Conservation (phyloP, 2,113 vertebrate species). For the Vidua chalybeata region DNA sequence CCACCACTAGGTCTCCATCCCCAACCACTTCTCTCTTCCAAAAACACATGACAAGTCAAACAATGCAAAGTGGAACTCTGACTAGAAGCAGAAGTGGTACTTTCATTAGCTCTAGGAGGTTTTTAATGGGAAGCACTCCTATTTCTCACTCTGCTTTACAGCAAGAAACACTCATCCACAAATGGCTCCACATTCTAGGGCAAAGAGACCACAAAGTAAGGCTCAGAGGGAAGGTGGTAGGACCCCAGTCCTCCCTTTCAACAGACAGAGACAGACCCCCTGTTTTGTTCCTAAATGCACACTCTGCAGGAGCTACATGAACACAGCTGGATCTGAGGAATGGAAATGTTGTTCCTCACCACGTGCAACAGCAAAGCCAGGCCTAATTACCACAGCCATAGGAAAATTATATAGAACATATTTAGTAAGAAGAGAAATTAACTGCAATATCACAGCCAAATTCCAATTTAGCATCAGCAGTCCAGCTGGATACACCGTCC, state of each 20-base stretch:
- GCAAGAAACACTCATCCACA: neutral
- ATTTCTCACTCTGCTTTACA: neutral
- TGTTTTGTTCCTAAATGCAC: neutral
- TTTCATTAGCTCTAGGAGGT: neutral
- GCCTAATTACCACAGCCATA: neutral
- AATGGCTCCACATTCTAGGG: accelerated
- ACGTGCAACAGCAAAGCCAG: neutral
- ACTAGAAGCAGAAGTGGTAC: neutral
- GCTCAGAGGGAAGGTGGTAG: neutral
- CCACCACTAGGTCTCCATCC: neutral
- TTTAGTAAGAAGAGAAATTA: neutral
- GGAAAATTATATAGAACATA: neutral
- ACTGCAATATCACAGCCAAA: neutral
- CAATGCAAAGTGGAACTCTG: neutral
- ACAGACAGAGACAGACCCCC: neutral
- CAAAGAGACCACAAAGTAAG: neutral
- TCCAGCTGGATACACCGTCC: neutral
- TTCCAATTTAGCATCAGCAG: neutral
- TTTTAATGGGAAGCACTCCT: neutral
- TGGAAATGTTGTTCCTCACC: neutral
- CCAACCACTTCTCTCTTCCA: neutral
- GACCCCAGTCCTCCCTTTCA: neutral
- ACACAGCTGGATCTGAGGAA: neutral
- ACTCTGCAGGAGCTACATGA: neutral
- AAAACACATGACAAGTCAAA: neutral